Evolutionary conservation across 2,113 vertebrate genomes (phyloP).

Genomic region (Artemisiospiza belli): DNA sequence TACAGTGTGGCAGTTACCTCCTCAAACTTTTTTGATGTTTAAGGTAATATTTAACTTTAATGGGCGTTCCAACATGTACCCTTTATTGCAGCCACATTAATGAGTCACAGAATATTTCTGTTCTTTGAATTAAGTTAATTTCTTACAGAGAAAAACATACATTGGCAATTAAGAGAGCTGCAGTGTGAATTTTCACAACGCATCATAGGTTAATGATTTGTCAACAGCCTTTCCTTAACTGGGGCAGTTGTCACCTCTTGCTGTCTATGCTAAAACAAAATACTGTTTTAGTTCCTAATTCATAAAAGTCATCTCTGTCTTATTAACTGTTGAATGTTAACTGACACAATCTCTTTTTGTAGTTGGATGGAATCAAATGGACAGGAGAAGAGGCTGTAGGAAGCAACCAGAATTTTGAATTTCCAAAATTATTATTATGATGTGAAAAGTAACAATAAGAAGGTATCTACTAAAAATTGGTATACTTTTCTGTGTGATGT

Average conservation of each 20-base stretch:
- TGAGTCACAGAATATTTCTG: fast-evolving
- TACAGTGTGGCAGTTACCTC: not conserved
- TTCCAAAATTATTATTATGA: not conserved
- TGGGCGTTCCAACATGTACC: fast-evolving
- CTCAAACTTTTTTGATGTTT: not conserved
- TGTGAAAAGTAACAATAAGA: not conserved
- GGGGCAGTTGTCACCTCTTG: not conserved
- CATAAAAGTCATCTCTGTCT: not conserved
- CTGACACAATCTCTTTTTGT: not conserved
- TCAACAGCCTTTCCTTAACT: not conserved
- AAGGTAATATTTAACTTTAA: not conserved
- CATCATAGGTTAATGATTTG: not conserved
- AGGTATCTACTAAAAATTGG: fast-evolving
- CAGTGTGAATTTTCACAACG: not conserved
- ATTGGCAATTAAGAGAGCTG: not conserved
- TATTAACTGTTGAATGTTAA: not conserved
- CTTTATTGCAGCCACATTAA: not conserved
- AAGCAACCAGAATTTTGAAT: not conserved
- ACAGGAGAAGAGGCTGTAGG: fast-evolving
- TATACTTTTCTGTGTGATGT: not conserved
- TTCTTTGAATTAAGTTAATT: not conserved
- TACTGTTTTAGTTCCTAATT: not conserved
- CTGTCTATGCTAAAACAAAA: not conserved
- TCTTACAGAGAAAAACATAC: not conserved
- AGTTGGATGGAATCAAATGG: not conserved